A percentile compares a stretch with the other conserved stretches of the same genome.
Evolutionary conservation across 2,888 invertebrate genomes (phyloP).

Genomic region (Sturmia bella): DNA sequence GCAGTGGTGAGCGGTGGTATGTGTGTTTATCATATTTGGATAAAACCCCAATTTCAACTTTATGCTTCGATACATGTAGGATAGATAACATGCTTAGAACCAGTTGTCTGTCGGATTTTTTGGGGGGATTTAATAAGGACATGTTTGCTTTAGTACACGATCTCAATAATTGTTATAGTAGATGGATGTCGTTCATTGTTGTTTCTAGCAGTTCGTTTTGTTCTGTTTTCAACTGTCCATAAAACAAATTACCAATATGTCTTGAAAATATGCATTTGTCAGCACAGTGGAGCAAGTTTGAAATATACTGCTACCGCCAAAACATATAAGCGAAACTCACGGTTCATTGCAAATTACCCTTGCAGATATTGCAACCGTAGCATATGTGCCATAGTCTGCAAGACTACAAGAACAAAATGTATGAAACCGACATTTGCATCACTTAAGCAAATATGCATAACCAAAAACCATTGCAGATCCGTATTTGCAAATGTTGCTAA

Average conservation of each 20-base stretch:
- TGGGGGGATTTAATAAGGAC: constrained; percentile 47
- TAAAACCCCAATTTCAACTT: constrained; percentile 48
- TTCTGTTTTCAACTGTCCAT: constrained; percentile 32
- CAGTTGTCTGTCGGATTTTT: constrained; percentile 31
- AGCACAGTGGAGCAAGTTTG: constrained; percentile 11
- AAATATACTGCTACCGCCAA: too few relatives aligned
- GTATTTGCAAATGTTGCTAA: too few relatives aligned
- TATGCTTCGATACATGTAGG: constrained; percentile 46
- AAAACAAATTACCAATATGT: constrained; percentile 60
- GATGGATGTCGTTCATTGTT: constrained; percentile 56
- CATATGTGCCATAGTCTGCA: too few relatives aligned
- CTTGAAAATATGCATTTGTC: constrained; percentile 26
- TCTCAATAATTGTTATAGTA: constrained; percentile 59
- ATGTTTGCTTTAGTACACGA: constrained; percentile 54
- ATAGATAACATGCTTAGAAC: constrained; percentile 57
- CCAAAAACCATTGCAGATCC: too few relatives aligned
- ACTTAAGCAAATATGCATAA: too few relatives aligned
- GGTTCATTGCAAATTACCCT: too few relatives aligned
- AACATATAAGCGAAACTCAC: too few relatives aligned
- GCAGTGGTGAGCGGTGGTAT: constrained; percentile 11
- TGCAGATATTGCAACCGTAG: too few relatives aligned
- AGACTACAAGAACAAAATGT: too few relatives aligned
- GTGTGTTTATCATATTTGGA: constrained; percentile 63
- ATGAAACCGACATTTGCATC: too few relatives aligned
- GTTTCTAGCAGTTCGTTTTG: constrained; percentile 14